Base-by-base conservation (phyloP, 2,888 invertebrate genomes). In the Lydus trimaculatus region DNA sequence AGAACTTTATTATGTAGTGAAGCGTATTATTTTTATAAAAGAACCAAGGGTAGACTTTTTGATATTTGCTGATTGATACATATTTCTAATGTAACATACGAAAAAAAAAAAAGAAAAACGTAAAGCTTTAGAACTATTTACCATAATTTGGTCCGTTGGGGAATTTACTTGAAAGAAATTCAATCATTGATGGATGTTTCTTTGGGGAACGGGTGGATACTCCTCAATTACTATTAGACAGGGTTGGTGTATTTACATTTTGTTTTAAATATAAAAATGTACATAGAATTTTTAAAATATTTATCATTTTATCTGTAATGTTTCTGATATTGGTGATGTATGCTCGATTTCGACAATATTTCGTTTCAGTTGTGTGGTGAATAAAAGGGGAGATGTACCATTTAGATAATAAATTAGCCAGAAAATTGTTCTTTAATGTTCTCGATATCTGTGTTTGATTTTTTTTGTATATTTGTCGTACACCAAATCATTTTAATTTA, bases 381-480 rank as follows among this genome's bases (percentile, higher is more conserved):
- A 70, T 64, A 70, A 70, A 70, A 70, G 70, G 70, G 70, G 70
- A 70, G 70, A 70, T 70, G 70, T 70, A 66, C 70, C 70, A 70
- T 70, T 70, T 70, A 70, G 70, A 70, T 70, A 66, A 66, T 70
- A 70, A 70, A 70, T 70, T 70, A 70, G 66, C 61, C 63, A 64
- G 64, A 70, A 70, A 70, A 70, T 70, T 64, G 70, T 70, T 62
- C 70, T 66, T 70, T 70, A 70, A 70, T 64, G 70, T 66, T 58
- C 39, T 31, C 64, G 65, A 48, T 65, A 69, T 65, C 65, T 66
- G 63, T 69, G 63, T 66, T 23, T 23, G 25, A 52, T 52, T 52
- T 52, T 23, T 52, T 52, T 11, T 20, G 5, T 48, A 48, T 20
- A 48, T 48, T 48, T 48, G 48, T 48, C 48, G 48, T 48, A 48